phyloP scores from a whole-genome alignment of 2,888 invertebrate genomes.

The Cheilosia soror region DNA sequence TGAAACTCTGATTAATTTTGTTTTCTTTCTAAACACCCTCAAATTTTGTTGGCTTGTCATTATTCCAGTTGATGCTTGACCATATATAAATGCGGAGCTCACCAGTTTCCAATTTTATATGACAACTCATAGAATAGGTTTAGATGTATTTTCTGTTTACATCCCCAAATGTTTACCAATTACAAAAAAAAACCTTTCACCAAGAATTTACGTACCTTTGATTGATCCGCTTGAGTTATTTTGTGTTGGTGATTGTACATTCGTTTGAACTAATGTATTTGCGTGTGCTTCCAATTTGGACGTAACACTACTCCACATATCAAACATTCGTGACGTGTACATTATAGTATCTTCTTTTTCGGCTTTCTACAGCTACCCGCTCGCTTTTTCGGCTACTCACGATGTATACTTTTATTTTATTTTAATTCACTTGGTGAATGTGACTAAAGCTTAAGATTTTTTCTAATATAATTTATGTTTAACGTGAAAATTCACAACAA shows the following conservation, averaged over 20 bases:
- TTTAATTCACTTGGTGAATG: slow-evolving; percentile 59
- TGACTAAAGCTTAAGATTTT: slow-evolving; percentile 50
- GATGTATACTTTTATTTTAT: slow-evolving; percentile 23
- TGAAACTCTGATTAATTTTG: too few species aligned
- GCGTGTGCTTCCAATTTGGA: slow-evolving; percentile 84
- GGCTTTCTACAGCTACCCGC: slow-evolving; percentile 43
- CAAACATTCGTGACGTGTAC: slow-evolving; percentile 85
- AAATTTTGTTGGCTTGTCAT: too few species aligned
- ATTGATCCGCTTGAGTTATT: slow-evolving; percentile 84
- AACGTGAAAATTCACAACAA: slow-evolving; percentile 77
- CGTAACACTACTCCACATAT: slow-evolving; percentile 84
- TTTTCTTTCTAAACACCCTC: too few species aligned
- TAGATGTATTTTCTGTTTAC: not conserved
- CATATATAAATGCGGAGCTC: too few species aligned
- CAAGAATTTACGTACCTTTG: slow-evolving; percentile 82
- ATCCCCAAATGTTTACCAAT: not conserved
- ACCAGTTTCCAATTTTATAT: too few species aligned
- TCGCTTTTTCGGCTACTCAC: slow-evolving; percentile 6
- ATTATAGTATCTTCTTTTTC: slow-evolving; percentile 80
- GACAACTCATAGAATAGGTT: too few species aligned
- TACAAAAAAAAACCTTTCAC: not conserved
- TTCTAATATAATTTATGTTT: slow-evolving; percentile 39
- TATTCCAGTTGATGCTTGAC: too few species aligned
- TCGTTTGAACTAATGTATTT: slow-evolving; percentile 84
- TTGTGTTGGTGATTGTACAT: slow-evolving; percentile 84